Base-by-base conservation (phyloP, 2,797 vertebrate genomes). In the Acanthiza pusilla region DNA sequence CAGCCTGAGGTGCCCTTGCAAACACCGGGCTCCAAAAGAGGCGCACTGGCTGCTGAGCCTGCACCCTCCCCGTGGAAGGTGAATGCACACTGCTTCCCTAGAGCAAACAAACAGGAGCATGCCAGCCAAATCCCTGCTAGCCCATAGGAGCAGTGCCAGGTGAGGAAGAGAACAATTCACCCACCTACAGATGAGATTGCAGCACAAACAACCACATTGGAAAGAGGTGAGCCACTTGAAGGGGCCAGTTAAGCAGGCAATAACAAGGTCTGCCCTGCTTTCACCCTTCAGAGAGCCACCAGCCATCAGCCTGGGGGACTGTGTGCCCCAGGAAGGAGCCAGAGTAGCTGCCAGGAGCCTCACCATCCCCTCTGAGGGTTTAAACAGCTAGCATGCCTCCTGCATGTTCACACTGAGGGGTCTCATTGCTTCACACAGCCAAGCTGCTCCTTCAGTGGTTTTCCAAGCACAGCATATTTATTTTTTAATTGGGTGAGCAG, bases 151-250 rank as follows among this genome's bases (percentile, higher is more conserved):
- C 15, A 88, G 43, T 0, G 5, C 73, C 89, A 82, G 76, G 48
- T 3, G 5, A 91, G 74, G 88, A 94, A 94, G 34, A 90, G 83
- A 95, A 95, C 83, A 95, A 89, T 94, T 94, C 83, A 76, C 43
- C 85, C 90, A 79, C 85, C 83, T 70, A 82, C 93, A 93, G 60
- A 91, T 73, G 76, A 66, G 76, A 95, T 36, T 6, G 48, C 48
- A 81, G 11, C 62, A 42, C 87, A 91, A 96, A 76, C 63, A 91
- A 93, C 76, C 29, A 0, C 66, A 73, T 20, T 23, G 90, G 86
- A 86, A 86, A 66, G 81, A 47, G 51, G 32, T 38, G 47, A 86
- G 62, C 85, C 90, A 86, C 93, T 95, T 86, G 76, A 96, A 94
- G 88, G 66, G 89, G 79, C 42, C 54, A 73, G 68, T 82, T 74